Base-by-base conservation (phyloP, 92 coral and sea anemone genomes). In the Umimayanthus chanpuru region DNA sequence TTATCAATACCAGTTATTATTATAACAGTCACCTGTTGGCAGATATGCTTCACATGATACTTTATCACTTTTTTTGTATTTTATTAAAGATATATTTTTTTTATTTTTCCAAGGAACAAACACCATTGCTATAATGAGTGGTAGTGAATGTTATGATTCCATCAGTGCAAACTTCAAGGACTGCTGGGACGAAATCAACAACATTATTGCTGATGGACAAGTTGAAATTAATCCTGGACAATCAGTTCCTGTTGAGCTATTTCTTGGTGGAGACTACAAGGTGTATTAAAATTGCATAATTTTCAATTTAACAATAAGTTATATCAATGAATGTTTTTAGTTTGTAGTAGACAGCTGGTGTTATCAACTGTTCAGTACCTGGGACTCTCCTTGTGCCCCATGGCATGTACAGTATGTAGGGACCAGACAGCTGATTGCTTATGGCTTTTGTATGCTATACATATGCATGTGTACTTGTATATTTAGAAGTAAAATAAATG, bases 251-350 rank as follows among this genome's bases (percentile, higher is more conserved):
- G 89, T 92, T 39, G 91, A 92, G 76, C 43, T 92, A 16, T 92
- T 82, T 84, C 87, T 87, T 76, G 91, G 92, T 73, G 92, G 92
- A 76, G 91, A 89, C 23, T 87, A 90, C 88, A 87, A 87, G 90
- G 85, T 55, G 71, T 28, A 41, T 76, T 76, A n/a, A n/a, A 14
- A 38, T 61, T 81, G 39, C 41, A 81, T 40, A 64, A 25, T 49
- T 53, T 47, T 78, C 15, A 25, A 78, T 78, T n/a, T n/a, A n/a
- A 28, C 12, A 64, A 81, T 14, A 38, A 61, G 9, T 49, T 16
- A 66, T 80, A 39, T 30, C 58, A 5, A 56, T 10, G n/a, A 80
- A 81, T 25, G 61, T 36, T 30, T 38, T 8, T 18, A 6, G 64
- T 61, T 61, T 70, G 20, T 81, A 11, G 65, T 78, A 29, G n/a